Percentiles rank a stretch among this genome's conserved stretches.
Conservation (phyloP, 2,888 invertebrate genomes). For the Chironomus tentans region DNA sequence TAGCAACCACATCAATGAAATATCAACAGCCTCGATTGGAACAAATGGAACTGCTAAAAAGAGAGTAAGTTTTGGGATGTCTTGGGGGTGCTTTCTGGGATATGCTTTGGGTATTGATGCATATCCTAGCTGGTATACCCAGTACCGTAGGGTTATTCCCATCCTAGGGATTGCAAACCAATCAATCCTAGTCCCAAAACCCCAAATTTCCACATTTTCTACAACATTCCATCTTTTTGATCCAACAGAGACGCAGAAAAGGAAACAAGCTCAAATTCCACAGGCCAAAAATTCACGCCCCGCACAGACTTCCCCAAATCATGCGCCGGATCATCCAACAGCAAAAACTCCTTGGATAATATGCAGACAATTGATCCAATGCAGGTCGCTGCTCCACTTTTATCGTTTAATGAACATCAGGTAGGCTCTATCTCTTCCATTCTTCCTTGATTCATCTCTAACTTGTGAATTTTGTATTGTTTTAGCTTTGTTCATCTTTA, state of each 20-base stretch:
- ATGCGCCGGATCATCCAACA: constrained; percentile 44
- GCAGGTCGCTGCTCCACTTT: constrained; percentile 47
- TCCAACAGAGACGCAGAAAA: constrained; percentile 58
- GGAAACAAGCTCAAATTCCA: constrained; percentile 62
- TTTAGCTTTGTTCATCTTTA: constrained; percentile 63
- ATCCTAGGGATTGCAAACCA: too few relatives aligned
- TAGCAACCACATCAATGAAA: constrained; percentile 5
- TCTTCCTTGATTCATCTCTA: too few relatives aligned
- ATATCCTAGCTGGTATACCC: too few relatives aligned
- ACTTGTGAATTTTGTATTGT: constrained; percentile 28
- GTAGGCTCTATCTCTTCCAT: constrained; percentile 35
- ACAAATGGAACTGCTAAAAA: constrained; percentile 16
- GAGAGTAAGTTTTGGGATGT: constrained; percentile 10
- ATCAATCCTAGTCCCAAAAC: too few relatives aligned
- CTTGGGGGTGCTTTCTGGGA: too few relatives aligned
- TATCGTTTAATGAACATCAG: constrained; percentile 59
- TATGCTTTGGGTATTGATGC: too few relatives aligned
- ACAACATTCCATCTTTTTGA: too few relatives aligned
- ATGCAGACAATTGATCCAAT: constrained; percentile 32
- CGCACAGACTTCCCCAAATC: constrained; percentile 49
- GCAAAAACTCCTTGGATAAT: constrained; percentile 43
- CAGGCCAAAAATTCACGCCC: constrained; percentile 79
- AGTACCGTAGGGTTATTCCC: too few relatives aligned
- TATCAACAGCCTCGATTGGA: constrained; percentile 1
- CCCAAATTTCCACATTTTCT: too few relatives aligned